Base-by-base conservation (phyloP, 2,888 invertebrate species). In the Sturmia bella region DNA sequence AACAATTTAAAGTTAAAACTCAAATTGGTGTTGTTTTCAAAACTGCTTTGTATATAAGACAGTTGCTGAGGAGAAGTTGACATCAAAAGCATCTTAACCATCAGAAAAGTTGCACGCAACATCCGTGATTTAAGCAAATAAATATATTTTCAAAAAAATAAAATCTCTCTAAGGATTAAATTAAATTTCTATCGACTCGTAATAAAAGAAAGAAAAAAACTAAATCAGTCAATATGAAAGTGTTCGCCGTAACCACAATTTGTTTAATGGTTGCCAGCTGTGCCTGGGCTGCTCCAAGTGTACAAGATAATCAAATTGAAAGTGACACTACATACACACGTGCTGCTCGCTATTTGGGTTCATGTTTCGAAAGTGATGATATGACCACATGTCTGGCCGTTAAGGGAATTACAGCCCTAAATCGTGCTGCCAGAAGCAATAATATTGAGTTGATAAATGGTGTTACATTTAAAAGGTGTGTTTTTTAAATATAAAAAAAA, bases 401-500 rank as follows among this genome's bases (percentile, higher is more conserved):
- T 61, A 93, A 93, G 89, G 92, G 93, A 41, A 91, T 93, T 82
- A 92, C 92, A 57, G 91, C 92, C 59, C 85, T 94, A 72, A 92
- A 93, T 84, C 92, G 92, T 72, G 93, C 93, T 0, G 91, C 93
- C 54, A 92, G 92, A 81, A 92, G 92, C 84, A 91, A 91, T 85
- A 92, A 92, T 86, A 91, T 94, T 79, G 91, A 93, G 79, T 85
- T 94, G 66, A 76, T 92, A 83, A 92, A 93, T 56, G 94, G 94
- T 77, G 89, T 94, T 73, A 91, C 92, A 77, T 92, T 94, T 84
- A 91, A 92, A 84, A 92, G 92, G 92, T 92, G 91, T 88, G 88
- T 88, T 73, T 43, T 48, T 50, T 52, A 39, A 37, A 3, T 7
- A 41, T n/a, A 27, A 27, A 27, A 4, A 4, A 27, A 3, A 27